Conservation (phyloP, 2,888 invertebrate species). For the Volucella bombylans region DNA sequence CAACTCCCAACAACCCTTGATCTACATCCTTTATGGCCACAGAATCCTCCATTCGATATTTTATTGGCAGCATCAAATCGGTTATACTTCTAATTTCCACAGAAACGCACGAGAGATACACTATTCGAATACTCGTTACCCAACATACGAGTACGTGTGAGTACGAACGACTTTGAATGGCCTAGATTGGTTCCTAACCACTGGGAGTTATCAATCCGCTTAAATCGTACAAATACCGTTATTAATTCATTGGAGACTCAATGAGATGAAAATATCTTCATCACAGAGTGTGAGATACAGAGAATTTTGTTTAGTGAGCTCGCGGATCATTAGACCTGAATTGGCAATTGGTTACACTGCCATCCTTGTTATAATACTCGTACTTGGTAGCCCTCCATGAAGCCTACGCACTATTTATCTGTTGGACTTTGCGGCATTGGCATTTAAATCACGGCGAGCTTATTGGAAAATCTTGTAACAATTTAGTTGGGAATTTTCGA, state of each 20-base stretch:
- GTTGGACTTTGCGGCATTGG: conserved; percentile 9
- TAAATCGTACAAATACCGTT: conserved; percentile 59
- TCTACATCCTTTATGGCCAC: conserved; percentile 35
- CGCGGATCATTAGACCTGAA: conserved; percentile 63
- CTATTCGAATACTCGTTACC: not conserved
- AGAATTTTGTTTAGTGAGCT: conserved; percentile 23
- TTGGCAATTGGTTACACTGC: conserved; percentile 31
- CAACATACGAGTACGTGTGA: no score
- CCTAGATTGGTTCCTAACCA: not conserved
- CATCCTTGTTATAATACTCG: not conserved
- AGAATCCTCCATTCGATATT: conserved; percentile 57
- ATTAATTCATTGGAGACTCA: conserved; percentile 61
- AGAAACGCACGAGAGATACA: conserved; percentile 19
- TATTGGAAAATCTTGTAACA: conserved; percentile 16
- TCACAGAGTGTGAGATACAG: not conserved
- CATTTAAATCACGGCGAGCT: conserved; percentile 6
- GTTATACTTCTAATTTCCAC: conserved; percentile 25
- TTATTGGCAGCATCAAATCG: conserved; percentile 42
- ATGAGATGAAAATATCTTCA: conserved; percentile 59
- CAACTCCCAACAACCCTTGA: not conserved
- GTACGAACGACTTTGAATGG: not conserved
- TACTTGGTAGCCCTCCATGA: conserved; percentile 3
- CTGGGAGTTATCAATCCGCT: conserved; percentile 58
- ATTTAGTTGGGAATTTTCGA: not conserved
- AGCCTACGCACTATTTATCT: conserved; percentile 38